phyloP scores from a whole-genome alignment of 2,888 invertebrate genomes.

The Coelopa pilipes region DNA sequence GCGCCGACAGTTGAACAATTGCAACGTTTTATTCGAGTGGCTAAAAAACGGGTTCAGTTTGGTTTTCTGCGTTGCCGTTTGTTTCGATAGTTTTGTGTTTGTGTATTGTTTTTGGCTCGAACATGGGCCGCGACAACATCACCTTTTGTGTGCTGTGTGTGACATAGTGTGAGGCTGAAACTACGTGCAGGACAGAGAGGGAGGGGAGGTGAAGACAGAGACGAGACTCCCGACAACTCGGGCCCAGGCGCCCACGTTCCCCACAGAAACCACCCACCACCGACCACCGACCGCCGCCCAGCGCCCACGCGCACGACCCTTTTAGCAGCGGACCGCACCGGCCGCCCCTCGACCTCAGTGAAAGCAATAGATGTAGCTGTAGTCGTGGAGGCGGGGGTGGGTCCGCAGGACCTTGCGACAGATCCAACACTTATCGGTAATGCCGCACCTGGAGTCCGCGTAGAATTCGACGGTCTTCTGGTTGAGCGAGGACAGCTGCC shows the following conservation, averaged over 20 bases:
- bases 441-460: conserved; percentile 66
- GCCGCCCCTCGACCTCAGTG: background rate
- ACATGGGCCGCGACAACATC: too few species aligned
- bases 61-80: too few species aligned
- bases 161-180: background rate
- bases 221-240: background rate
- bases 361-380: conserved; percentile 52
- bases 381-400: conserved; percentile 63
- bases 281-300: too few species aligned
- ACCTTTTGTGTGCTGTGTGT: too few species aligned
- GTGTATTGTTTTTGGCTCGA: background rate
- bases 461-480: conserved; percentile 65
- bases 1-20: background rate
- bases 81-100: background rate
- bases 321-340: conserved; percentile 10
- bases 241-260: background rate
- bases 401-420: conserved; percentile 64
- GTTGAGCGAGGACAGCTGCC: conserved; percentile 63
- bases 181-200: too few species aligned
- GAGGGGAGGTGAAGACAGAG: too few species aligned
- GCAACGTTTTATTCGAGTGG: too few species aligned
- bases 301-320: too few species aligned
- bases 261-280: background rate
- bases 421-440: conserved; percentile 64
- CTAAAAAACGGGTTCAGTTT: background rate